Percentiles rank a stretch among this genome's conserved stretches.
Evolutionary conservation across 2,797 vertebrate species (phyloP).

Genomic region (Fratercula arctica): DNA sequence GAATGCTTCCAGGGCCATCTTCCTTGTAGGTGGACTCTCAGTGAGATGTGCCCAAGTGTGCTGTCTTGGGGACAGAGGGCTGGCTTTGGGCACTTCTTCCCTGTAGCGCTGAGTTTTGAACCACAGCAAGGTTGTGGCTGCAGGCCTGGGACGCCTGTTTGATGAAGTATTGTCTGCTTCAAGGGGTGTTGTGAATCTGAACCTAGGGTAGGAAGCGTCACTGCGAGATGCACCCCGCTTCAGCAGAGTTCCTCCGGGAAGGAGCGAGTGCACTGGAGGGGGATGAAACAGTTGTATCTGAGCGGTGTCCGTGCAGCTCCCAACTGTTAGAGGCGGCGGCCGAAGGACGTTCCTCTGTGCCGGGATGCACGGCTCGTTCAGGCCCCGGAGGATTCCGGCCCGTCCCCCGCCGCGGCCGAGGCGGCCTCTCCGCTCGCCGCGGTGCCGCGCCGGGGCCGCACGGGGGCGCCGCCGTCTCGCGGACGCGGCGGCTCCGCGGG

Average conservation of each 20-base stretch:
- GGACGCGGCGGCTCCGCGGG: background rate
- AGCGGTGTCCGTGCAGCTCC: too few relatives aligned
- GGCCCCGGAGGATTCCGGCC: rapidly evolving
- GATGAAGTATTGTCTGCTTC: rapidly evolving
- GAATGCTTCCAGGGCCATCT: background rate
- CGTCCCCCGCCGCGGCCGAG: background rate
- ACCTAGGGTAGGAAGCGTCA: background rate
- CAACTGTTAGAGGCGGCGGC: rapidly evolving
- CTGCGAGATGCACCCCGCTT: rapidly evolving
- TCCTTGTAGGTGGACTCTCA: too few relatives aligned
- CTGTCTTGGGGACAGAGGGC: too few relatives aligned
- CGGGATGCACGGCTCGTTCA: background rate
- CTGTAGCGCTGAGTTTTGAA: background rate
- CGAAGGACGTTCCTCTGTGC: background rate
- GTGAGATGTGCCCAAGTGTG: background rate
- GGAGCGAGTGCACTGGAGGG: background rate
- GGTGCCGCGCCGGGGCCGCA: conserved; percentile 60
- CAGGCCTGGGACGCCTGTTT: background rate
- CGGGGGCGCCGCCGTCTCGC: conserved; percentile 79
- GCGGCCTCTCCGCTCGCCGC: background rate
- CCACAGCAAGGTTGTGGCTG: background rate
- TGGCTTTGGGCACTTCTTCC: too few relatives aligned
- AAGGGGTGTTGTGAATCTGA: background rate
- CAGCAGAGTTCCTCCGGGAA: background rate
- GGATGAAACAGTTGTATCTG: rapidly evolving